A percentile compares a stretch with the other conserved stretches of the same genome.
Evolutionary conservation across 2,113 vertebrate species (phyloP).

Genomic region (Barbus barbus): DNA sequence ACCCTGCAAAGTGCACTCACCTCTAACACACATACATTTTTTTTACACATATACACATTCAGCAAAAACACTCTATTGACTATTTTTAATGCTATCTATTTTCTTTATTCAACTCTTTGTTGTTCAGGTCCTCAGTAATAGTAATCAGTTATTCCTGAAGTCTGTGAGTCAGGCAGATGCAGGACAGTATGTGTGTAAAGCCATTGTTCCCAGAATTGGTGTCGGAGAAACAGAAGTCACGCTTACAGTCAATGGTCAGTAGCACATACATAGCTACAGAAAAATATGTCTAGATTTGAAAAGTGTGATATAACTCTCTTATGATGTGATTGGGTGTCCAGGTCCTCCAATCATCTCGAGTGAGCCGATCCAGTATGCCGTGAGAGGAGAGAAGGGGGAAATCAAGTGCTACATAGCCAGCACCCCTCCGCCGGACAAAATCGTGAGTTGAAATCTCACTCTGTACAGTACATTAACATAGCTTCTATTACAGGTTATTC

Average conservation of each 20-base stretch:
- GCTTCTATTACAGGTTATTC: not conserved
- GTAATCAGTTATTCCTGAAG: constrained; percentile 92
- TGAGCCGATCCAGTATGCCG: constrained; percentile 85
- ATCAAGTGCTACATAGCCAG: constrained; percentile 96
- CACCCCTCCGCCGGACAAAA: constrained; percentile 91
- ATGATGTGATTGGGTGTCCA: constrained; percentile 54
- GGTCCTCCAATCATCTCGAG: constrained; percentile 95
- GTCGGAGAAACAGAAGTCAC: constrained; percentile 91
- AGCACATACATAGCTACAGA: not conserved
- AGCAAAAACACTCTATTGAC: not conserved
- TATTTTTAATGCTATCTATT: not conserved
- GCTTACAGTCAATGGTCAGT: constrained; percentile 89
- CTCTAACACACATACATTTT: no score
- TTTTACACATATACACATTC: no score
- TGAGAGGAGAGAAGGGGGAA: constrained; percentile 86
- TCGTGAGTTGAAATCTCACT: constrained; percentile 78
- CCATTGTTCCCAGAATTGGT: constrained; percentile 94
- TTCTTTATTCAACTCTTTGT: constrained; percentile 49
- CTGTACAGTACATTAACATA: not conserved
- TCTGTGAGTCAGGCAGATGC: constrained; percentile 88
- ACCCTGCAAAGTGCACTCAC: no score
- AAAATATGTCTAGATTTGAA: not conserved
- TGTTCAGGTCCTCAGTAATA: constrained; percentile 92
- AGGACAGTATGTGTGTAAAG: constrained; percentile 92
- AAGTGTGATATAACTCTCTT: not conserved